A percentile compares a stretch with the other conserved stretches of the same genome.
Evolutionary conservation across 2,797 vertebrate species (phyloP).

Genomic region (Passerculus sandwichensis): DNA sequence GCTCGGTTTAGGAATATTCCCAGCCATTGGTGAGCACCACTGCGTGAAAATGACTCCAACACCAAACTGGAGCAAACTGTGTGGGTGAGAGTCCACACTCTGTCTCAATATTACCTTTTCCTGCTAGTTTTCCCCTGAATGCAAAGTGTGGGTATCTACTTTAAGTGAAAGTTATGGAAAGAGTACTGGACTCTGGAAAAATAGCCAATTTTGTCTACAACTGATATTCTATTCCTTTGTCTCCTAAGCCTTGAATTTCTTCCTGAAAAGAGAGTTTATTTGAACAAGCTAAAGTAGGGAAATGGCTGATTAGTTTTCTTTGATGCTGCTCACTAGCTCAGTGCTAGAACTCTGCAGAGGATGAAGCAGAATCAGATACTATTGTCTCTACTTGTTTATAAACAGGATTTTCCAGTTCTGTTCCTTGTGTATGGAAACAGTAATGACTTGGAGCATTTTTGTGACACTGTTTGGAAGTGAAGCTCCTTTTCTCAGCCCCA

Average conservation of each 20-base stretch:
- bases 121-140: background rate
- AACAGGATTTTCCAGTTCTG: conserved; percentile 31
- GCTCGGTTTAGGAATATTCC: background rate
- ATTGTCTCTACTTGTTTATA: background rate
- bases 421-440: background rate
- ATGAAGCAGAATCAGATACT: background rate
- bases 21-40: background rate
- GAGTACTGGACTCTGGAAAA: background rate
- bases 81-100: background rate
- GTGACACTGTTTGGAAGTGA: background rate
- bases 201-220: background rate
- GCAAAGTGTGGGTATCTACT: background rate
- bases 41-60: background rate
- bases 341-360: background rate
- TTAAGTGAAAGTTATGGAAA: background rate
- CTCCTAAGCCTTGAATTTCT: background rate
- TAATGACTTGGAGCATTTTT: background rate
- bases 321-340: background rate
- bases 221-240: background rate
- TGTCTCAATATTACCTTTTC: background rate
- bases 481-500: background rate
- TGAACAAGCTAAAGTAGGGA: background rate
- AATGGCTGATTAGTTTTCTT: background rate
- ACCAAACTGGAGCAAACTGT: background rate
- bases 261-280: background rate